Conservation (phyloP, 2,113 vertebrate species). For the Laticauda laticaudata region DNA sequence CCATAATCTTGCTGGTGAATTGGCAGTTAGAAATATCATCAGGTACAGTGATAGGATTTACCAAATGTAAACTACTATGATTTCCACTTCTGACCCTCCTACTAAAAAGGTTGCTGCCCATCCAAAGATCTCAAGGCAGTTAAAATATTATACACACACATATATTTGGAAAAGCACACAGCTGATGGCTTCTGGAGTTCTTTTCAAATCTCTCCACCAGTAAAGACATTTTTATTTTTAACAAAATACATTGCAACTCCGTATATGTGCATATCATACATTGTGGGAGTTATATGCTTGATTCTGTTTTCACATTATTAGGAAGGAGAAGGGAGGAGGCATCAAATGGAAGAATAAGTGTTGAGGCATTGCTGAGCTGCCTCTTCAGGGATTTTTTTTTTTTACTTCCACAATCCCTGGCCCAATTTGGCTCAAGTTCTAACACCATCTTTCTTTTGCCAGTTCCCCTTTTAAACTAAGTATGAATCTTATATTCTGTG, state of each 20-base stretch:
- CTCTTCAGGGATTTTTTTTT: neutral
- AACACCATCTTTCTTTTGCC: neutral
- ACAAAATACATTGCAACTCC: neutral
- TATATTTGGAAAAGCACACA: neutral
- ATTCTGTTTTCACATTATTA: neutral
- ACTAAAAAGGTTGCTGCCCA: neutral
- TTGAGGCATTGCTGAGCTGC: neutral
- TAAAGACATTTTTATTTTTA: neutral
- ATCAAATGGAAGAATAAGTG: neutral
- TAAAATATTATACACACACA: neutral
- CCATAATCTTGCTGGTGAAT: neutral
- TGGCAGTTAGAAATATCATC: neutral
- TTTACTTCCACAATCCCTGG: neutral
- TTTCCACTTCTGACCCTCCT: neutral
- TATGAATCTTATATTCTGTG: neutral
- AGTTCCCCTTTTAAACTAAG: neutral
- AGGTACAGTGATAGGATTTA: neutral
- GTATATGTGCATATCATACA: neutral
- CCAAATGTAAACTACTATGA: neutral
- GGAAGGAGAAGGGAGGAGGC: neutral
- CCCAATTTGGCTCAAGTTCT: neutral
- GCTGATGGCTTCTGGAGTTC: neutral
- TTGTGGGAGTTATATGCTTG: neutral
- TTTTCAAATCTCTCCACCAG: neutral
- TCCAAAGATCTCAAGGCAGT: neutral